Evolutionary conservation across 1,140 invertebrate genomes (phyloP).

Genomic region (Ridgeia piscesae): DNA sequence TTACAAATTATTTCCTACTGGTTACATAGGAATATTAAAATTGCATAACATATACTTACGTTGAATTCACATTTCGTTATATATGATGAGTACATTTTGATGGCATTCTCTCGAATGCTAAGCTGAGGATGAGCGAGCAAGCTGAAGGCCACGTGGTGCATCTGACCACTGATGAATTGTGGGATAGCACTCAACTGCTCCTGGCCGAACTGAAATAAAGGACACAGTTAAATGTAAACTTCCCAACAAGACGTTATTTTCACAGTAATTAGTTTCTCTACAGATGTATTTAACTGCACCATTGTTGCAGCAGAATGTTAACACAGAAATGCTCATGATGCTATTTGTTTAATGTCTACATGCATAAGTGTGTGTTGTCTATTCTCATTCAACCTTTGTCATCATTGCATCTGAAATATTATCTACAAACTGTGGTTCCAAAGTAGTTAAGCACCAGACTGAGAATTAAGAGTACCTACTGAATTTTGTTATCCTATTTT

Average conservation of each 20-base stretch:
- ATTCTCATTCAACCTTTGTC: neutral
- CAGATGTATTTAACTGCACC: neutral
- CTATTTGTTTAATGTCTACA: neutral
- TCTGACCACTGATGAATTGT: constrained; percentile 37
- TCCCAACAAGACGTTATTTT: neutral
- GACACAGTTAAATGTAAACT: neutral
- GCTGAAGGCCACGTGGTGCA: constrained; percentile 39
- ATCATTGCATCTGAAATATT: neutral
- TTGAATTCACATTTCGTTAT: constrained; percentile 38
- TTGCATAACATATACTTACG: constrained; percentile 26
- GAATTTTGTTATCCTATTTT: too few relatives aligned
- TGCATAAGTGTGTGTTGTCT: neutral
- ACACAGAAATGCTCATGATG: neutral
- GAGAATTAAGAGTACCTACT: too few relatives aligned
- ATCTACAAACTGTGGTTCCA: neutral
- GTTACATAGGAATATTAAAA: too few relatives aligned
- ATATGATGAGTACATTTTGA: constrained; percentile 43
- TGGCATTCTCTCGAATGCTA: constrained; percentile 44
- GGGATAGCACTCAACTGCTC: constrained; percentile 31
- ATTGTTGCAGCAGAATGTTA: neutral
- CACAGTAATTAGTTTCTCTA: neutral
- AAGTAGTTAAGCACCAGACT: too few relatives aligned
- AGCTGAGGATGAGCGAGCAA: constrained; percentile 44
- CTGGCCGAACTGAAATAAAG: constrained; percentile 28
- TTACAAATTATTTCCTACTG: too few relatives aligned